These are phyloP conservation scores for Podotricha telesiphe DNA, from an alignment of 2,888 invertebrate species.

Conservation along the genomic window DNA sequence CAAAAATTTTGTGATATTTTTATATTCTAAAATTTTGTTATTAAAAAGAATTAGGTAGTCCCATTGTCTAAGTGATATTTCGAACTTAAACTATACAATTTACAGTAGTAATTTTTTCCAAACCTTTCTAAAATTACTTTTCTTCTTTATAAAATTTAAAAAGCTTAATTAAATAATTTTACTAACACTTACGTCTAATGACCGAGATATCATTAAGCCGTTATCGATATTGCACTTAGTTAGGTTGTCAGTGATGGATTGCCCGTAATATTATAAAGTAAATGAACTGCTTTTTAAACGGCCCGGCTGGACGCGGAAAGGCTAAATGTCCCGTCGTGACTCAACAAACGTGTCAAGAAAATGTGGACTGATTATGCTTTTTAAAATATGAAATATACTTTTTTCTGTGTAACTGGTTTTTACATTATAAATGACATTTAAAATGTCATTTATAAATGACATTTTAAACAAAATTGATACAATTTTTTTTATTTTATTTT, in stretches of 20 bases:
- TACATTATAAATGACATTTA: constrained; percentile 12
- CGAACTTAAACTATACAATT: too few relatives aligned
- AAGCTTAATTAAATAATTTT: background rate
- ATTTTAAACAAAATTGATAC: too few relatives aligned
- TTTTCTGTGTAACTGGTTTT: constrained; percentile 20
- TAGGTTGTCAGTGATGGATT: constrained; percentile 74
- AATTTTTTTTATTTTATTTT: too few relatives aligned
- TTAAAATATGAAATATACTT: constrained; percentile 32
- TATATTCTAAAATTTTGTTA: too few relatives aligned
- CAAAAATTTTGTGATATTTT: too few relatives aligned
- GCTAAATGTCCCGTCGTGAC: constrained; percentile 56
- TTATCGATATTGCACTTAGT: constrained; percentile 64
- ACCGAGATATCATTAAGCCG: constrained; percentile 36
- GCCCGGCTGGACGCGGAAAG: constrained; percentile 57
- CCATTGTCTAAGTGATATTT: too few relatives aligned
- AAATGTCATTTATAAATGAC: constrained; percentile 5
- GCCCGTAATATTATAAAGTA: constrained; percentile 70
- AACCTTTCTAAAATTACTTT: too few relatives aligned
- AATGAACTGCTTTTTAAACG: constrained; percentile 70
- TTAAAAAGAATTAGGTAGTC: too few relatives aligned
- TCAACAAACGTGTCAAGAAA: constrained; percentile 58
- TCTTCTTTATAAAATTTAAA: too few relatives aligned
- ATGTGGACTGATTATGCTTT: constrained; percentile 43
- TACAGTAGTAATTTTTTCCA: too few relatives aligned
- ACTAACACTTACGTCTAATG: constrained; percentile 28